Evolutionary conservation across 53 echinoderm and acorn worm genomes (phyloP), one percentile per base, ranked within the genome.

Genomic region (Echinometra lucunter): DNA sequence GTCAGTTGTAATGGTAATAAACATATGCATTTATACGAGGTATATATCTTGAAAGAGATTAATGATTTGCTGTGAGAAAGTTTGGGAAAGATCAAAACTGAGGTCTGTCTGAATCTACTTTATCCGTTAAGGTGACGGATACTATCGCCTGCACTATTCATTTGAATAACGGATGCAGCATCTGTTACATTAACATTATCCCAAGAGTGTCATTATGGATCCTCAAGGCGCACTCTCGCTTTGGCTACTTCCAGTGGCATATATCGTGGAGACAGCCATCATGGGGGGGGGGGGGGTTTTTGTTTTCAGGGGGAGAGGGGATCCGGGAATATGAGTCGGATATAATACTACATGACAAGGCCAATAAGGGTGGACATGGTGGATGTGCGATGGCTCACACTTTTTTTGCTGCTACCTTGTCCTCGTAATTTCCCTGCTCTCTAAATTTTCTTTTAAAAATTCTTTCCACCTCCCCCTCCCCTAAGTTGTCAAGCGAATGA

Each of bases 121-220:
- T 85, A 85, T 85, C 85, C 47, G 49, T 85, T 85, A 85, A 85
- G 49, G n/a, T 49, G 85, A 28, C 85, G 9, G 85, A 37, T 49
- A 2, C 6, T 49, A 28, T n/a, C 85, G 49, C 45, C 6, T n/a
- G 49, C 25, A 28, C 45, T 85, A 47, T 85, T 85, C 85, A n/a
- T 85, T 85, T 85, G 49, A 85, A 85, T 85, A 85, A 85, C n/a
- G 30, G 49, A 85, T 49, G 85, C 53, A 12, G 27, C 2, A 21
- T 27, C 37, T 28, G n/a, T 49, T 85, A 85, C 25, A 30, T n/a
- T 49, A 85, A 10, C 85, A 27, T 47, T n/a, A n/a, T 85, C 85
- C 47, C 49, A 12, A 2, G 49, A 30, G 85, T 11, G 53, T 85
- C 6, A 85, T 85, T 30, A 47, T 16, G 13, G 13, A 78, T 18